Base-by-base conservation (phyloP, 1,140 invertebrate genomes). In the Hylaeus anthracinus region DNA sequence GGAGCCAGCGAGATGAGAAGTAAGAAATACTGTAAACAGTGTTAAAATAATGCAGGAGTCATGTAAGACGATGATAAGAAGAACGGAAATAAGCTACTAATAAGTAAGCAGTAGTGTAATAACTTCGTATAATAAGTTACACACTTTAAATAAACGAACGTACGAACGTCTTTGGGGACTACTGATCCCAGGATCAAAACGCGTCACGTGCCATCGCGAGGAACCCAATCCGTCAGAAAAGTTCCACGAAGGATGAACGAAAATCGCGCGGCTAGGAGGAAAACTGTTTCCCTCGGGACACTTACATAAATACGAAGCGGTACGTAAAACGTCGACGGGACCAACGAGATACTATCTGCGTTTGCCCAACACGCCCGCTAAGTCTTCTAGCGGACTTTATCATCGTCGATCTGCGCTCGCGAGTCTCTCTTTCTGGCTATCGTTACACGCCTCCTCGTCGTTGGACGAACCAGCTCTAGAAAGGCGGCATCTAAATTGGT, bases 311-410 rank as follows among this genome's bases (percentile, higher is more conserved):
- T 83, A 76, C 72, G 14, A 10, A 63, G 60, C 60, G 41, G 58
- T 77, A 73, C 69, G 73, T 74, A 83, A 83, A 75, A 56, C 77
- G 84, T 81, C 69, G 71, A 81, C 79, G 79, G 26, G 12, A 15
- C 69, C 73, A 79, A 51, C 73, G 55, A 89, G 88, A 89, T 88
- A 86, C 72, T 86, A 89, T 88, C 87, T 82, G 43, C 65, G 61
- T 86, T 77, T 84, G 75, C 51, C 78, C 84, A 88, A 89, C 88
- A 88, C 88, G 81, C 78, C 81, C 71, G 86, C 64, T 64, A 81
- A 85, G 76, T 82, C 87, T 80, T 73, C 76, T 51, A 75, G 73
- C 51, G 74, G 81, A 78, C 79, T 77, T 86, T 86, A 87, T 86
- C 86, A 84, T 26, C 6, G 14, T 56, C 41, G 77, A 88, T 88